Evolutionary conservation across 1,140 invertebrate species (phyloP), one percentile per base, ranked within the genome.

Genomic region (Pseudomyrmex flavicornis): DNA sequence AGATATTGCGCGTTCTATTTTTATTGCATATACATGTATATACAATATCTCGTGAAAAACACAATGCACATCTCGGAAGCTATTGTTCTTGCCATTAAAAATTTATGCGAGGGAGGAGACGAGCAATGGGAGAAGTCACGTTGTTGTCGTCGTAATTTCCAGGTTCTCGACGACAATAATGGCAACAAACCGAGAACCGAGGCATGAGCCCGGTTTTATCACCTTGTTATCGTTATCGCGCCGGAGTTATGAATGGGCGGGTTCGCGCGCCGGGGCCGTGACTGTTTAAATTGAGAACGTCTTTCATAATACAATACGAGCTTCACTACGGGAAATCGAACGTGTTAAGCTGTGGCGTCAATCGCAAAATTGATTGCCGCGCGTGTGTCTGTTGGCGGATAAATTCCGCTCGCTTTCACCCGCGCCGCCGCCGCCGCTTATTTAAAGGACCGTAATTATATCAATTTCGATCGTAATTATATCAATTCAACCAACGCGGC

Each of bases 171-270:
- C n/a, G 48, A 44, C 26, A 59, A 82, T 82, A 82, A 63, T n/a
- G 46, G 46, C 35, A 35, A 72, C 44, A 22, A 79, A 48, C 17
- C 48, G 56, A 70, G 26, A 44, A 44, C 10, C 56, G 35, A 74
- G 61, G 48, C 86, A 87, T 79, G 85, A 76, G 84, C 54, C 17
- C 7, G 17, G n/a, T 56, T 88, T 35, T 88, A 88, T 86, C 85
- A 69, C 44, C 61, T 72, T 54, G 86, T 87, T 88, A 87, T 90
- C 75, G 72, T 86, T 62, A 77, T 85, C 89, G 70, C 75, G 77
- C 56, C 72, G 62, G 35, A 91, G 83, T 91, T 91, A 91, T 89
- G 89, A 91, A 91, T 91, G 90, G 85, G 82, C 82, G 86, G 86
- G 82, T 85, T 89, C 66, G 70, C 61, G 66, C 46, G 72, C 46